Base-by-base conservation (phyloP, 2,113 vertebrate genomes). In the Cinclus cinclus region DNA sequence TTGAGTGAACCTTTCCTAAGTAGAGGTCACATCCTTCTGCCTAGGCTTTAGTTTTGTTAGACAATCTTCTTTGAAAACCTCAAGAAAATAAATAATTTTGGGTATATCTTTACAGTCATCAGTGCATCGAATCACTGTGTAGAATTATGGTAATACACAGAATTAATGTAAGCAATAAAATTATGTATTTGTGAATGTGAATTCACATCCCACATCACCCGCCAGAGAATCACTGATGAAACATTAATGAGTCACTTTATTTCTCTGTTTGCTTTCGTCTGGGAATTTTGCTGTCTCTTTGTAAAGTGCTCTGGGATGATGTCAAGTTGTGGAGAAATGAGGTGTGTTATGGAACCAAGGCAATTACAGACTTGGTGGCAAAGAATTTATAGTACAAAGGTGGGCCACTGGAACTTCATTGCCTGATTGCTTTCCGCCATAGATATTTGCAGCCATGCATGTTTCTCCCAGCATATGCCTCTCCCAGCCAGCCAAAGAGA, bases 221-320 rank as follows among this genome's bases (percentile, higher is more conserved):
- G 56, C 65, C 3, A 22, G 41, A 83, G 76, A 78, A 83, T 64
- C 62, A 71, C 56, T 76, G 69, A 71, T 25, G 80, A 96, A 94
- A 82, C n/a, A 52, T 12, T 49, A 74, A 80, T 88, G 88, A 96
- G 67, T 94, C 93, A 86, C 49, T 88, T 82, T 50, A 62, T 89
- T 94, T 83, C n/a, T 94, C 67, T 93, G 82, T 95, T 93, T 95
- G 84, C 47, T 92, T 94, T 92, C 78, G 89, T 83, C 73, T 89
- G 83, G 73, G 69, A 93, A 93, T 83, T 92, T 64, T 86, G 49
- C 52, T 89, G 1, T 81, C 41, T 89, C 82, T 55, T 75, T 58
- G 71, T 77, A 63, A 85, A 92, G 63, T 42, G 70, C 50, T 92
- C 75, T 49, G 33, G 70, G 67, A 56, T 94, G 93, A 95, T 0